phyloP scores from a whole-genome alignment of 2,797 vertebrate species.

The Chrosomus eos region DNA sequence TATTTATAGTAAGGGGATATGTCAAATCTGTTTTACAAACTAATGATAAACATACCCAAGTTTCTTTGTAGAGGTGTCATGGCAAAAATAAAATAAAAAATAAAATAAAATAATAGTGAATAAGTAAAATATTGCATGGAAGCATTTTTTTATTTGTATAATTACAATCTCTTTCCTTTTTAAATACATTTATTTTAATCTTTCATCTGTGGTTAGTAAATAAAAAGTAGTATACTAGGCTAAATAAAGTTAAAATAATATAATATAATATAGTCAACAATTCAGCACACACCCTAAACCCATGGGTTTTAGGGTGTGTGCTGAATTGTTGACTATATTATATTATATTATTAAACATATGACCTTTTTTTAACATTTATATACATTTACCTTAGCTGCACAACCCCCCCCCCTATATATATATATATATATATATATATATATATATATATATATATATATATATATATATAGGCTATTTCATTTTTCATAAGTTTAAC shows the following conservation, averaged over 20 bases:
- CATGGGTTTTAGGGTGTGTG: too few species aligned
- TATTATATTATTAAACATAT: too few species aligned
- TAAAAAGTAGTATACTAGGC: neutral
- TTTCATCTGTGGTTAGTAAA: neutral
- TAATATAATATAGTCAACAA: too few species aligned
- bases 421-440: too few species aligned
- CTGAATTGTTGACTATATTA: too few species aligned
- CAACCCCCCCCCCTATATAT: neutral
- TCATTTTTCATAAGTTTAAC: too few species aligned
- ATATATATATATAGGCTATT: too few species aligned
- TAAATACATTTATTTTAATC: neutral
- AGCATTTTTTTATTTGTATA: neutral
- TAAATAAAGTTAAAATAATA: neutral
- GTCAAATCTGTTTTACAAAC: neutral
- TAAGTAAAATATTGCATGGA: neutral
- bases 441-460: too few species aligned
- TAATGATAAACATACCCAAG: neutral
- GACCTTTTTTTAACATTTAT: too few species aligned
- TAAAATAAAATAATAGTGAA: neutral
- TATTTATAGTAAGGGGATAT: neutral
- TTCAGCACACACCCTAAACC: constrained; percentile 74
- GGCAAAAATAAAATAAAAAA: neutral
- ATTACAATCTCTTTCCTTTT: neutral
- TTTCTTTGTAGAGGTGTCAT: neutral
- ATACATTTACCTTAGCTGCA: neutral